Base-by-base conservation (phyloP, 2,888 invertebrate species). In the Limnephilus auricula region DNA sequence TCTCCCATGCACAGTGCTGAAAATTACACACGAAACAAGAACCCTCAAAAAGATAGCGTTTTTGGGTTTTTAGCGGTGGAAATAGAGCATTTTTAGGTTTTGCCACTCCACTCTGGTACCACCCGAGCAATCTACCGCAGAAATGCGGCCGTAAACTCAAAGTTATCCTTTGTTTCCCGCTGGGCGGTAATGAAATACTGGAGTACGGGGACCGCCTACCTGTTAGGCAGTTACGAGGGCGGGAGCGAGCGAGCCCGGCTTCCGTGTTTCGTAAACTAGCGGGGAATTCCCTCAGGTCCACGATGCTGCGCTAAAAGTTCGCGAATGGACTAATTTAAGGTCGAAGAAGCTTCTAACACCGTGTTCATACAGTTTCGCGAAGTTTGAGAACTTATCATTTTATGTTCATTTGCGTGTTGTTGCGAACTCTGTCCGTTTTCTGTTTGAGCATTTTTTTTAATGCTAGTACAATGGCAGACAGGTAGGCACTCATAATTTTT, bases 281-380 rank as follows among this genome's bases (percentile, higher is more conserved):
- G 78, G 37, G 87, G 34, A 88, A 88, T 88, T 79, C 87, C 87
- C 87, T 65, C 25, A 79, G 78, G 87, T 88, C 78, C 87, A 78
- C 78, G 78, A 78, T 88, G 78, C 78, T 88, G 87, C 87, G 34
- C 87, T 88, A 88, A 88, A 65, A 88, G 79, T 88, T 78, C 87
- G n/a, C 79, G 87, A 34, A 78, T 34, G 87, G 79, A 13, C 30
- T 18, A 88, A 88, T 88, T 87, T 78, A 85, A 85, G 85, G 85
- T 25, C 85, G 85, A n/a, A 45, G 45, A n/a, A 40, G 45, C 40
- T 65, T 45, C 18, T n/a, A 40, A n/a, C 2, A 83, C 85, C n/a
- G 13, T 12, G 40, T 85, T 30, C 30, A 30, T 85, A 25, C 40
- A 80, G 80, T 30, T 80, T 82, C 34, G 82, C 82, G 18, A 82